Conservation (phyloP, 2,888 invertebrate genomes). For the Unio pictorum region DNA sequence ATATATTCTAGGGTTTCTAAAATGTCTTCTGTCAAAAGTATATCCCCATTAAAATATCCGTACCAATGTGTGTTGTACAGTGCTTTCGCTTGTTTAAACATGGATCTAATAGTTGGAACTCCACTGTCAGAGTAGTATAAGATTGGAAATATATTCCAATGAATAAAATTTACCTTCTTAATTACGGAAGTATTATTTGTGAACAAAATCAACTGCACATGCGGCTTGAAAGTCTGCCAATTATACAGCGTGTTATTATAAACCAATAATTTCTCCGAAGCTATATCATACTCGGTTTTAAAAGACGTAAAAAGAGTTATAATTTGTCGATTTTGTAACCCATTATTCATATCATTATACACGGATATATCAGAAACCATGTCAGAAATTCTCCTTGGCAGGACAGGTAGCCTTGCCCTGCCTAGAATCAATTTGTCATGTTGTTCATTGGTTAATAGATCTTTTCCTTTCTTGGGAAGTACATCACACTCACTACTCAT, state of each 20-base stretch:
- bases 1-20: conserved; percentile 16
- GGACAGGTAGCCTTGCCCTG: no score
- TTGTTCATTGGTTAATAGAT: no score
- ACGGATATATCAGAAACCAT: no score
- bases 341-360: no score
- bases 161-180: conserved; percentile 11
- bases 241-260: conserved; percentile 40
- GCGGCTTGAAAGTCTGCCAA: conserved; percentile 37
- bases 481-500: no score
- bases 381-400: no score
- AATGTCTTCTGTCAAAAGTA: conserved; percentile 28
- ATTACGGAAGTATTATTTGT: conserved; percentile 26
- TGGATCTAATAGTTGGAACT: conserved; percentile 29
- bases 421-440: no score
- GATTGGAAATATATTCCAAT: conserved; percentile 34
- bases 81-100: conserved; percentile 27
- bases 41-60: conserved; percentile 38
- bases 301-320: conserved; percentile 33
- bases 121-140: conserved; percentile 8
- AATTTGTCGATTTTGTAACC: conserved; percentile 4
- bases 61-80: conserved; percentile 33
- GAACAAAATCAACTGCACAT: conserved; percentile 37
- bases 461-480: no score
- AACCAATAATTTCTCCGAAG: conserved; percentile 21
- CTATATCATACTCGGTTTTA: conserved; percentile 17